Evolutionary conservation across 2,888 invertebrate species (phyloP), one percentile per base, ranked within the genome.

Genomic region (Podabrus alpinus): DNA sequence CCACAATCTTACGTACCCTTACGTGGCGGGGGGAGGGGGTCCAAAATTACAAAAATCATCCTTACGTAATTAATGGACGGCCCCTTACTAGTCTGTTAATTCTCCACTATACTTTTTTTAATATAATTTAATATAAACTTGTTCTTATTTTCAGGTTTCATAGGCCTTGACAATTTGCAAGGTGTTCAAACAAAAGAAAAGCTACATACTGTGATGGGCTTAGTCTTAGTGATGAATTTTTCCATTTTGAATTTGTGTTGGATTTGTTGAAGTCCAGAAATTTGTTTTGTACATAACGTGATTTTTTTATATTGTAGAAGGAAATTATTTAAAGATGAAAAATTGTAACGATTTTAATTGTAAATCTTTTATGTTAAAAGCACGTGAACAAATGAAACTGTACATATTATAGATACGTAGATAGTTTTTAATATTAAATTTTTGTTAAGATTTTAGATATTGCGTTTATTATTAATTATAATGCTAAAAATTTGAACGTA

Each of bases 81-180:
- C n/a, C n/a, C n/a, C n/a, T n/a, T n/a, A n/a, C n/a, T n/a, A n/a
- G 19, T 19, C 4, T 19, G 19, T 19, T 19, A 3, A 19, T 19
- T 19, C 3, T 19, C 19, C 19, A 2, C 4, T 2, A 19, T 3
- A 19, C 19, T 19, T 19, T 19, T 19, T 3, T 3, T 19, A 19
- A 59, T 59, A 9, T 59, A 66, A 25, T 64, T 73, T 62, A 15
- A 25, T 17, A 15, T 10, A 61, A 21, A 29, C 59, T 45, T 19
- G 13, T 1, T 73, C 10, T 79, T 77, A 83, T 83, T 79, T 84
- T 79, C 89, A 93, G 93, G 90, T 93, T 92, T 90, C 93, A 93
- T 90, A 92, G 92, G 91, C 92, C 93, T 92, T 93, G 93, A 93
- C 92, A 91, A 90, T 92, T 45, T 91, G 90, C 89, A 89, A 89